Base-by-base conservation (phyloP, 2,797 vertebrate genomes). In the Malacoraja senta region DNA sequence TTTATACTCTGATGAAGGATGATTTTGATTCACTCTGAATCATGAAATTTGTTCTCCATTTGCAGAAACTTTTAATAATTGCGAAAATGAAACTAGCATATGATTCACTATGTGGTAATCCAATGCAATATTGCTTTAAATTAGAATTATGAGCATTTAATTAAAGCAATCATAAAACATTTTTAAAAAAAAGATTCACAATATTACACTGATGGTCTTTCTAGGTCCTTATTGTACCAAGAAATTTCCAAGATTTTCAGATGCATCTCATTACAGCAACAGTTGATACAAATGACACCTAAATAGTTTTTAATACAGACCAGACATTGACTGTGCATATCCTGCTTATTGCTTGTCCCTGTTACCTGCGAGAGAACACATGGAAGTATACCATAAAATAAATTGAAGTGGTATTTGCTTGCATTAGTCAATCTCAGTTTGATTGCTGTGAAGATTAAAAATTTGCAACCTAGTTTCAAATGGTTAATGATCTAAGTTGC, bases 401-500 rank as follows among this genome's bases (percentile, higher is more conserved):
- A 88, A 65, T 65, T 65, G 58, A 88, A 32, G n/a, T 19, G 61
- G 19, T 35, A 88, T 88, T 88, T 65, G n/a, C 63, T 88, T 88
- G 15, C 84, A 88, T 35, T 17, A 17, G 84, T n/a, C 84, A n/a
- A 88, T 32, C n/a, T 32, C 84, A 2, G 29, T 8, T 88, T 65
- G 61, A 32, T 29, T 65, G 61, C 61, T 19, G n/a, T 32, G 32
- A n/a, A 65, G 29, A 88, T 88, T 88, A 65, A 74, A 88, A 6
- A 65, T 65, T 35, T 35, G n/a, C 63, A 88, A 88, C 32, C 44
- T 53, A 53, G 44, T 53, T 53, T 53, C 44, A 53, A 53, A 53
- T 53, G 44, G 6, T 53, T 53, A 53, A 53, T 84, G 53, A 86
- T 88, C 61, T 65, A 35, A 7, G 17, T 32, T 65, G 84, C 4